These are phyloP conservation scores for Bambusicola thoracicus DNA, from an alignment of 2,113 vertebrate species.

Conservation along the genomic window DNA sequence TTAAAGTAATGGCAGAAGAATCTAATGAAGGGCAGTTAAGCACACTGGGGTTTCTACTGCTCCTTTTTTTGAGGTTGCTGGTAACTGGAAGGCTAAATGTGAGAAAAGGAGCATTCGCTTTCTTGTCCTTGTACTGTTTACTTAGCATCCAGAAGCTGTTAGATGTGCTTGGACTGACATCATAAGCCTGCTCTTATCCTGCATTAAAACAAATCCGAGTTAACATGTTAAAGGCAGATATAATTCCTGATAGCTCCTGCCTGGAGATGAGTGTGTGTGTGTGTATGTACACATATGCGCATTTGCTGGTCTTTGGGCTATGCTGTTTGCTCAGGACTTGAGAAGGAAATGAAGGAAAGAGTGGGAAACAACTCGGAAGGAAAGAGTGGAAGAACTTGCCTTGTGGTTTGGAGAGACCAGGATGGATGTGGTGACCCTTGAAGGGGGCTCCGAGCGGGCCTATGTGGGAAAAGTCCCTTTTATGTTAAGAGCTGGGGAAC, in stretches of 20 bases:
- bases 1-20: neutral
- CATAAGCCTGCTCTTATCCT: neutral
- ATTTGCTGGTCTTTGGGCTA: neutral
- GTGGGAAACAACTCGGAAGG: too few species aligned
- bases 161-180: neutral
- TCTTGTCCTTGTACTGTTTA: neutral
- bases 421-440: neutral
- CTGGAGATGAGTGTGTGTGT: neutral
- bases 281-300: neutral
- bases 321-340: neutral
- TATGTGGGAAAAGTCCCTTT: neutral
- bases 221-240: neutral
- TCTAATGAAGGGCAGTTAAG: neutral
- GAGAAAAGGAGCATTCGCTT: neutral
- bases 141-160: neutral
- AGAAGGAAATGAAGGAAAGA: neutral
- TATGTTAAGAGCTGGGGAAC: neutral
- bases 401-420: neutral
- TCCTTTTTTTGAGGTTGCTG: neutral
- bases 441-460: neutral
- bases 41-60: neutral
- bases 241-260: neutral
- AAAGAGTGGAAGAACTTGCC: neutral
- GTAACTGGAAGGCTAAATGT: neutral
- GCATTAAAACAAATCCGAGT: neutral